These are phyloP conservation scores for Miltochrista miniata DNA, from an alignment of 2,888 invertebrate genomes.

Conservation along the genomic window DNA sequence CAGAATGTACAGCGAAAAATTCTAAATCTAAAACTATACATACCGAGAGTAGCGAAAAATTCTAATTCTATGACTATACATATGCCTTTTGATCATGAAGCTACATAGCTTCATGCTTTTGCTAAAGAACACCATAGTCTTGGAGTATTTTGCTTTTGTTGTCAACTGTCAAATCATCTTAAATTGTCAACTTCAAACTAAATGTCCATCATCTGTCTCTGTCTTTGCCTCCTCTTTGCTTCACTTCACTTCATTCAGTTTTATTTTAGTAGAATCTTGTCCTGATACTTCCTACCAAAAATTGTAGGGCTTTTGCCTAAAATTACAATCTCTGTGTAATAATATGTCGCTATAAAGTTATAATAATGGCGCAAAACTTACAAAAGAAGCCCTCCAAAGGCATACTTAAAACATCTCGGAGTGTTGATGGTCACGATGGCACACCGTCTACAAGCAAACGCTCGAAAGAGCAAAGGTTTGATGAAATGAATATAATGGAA, in stretches of 20 bases:
- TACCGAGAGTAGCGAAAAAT: too few relatives aligned
- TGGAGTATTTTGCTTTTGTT: too few relatives aligned
- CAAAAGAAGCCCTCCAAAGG: constrained; percentile 94
- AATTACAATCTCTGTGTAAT: constrained; percentile 26
- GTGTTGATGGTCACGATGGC: constrained; percentile 89
- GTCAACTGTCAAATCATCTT: too few relatives aligned
- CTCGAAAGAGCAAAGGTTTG: constrained; percentile 91
- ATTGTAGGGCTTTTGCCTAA: constrained; percentile 33
- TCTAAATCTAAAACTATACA: too few relatives aligned
- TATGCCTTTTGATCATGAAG: too few relatives aligned
- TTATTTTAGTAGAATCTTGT: constrained; percentile 25
- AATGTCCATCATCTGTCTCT: background rate
- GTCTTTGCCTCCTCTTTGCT: constrained; percentile 14
- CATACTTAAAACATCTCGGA: constrained; percentile 95
- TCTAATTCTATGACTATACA: too few relatives aligned
- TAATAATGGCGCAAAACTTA: constrained; percentile 89
- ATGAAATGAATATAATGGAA: constrained; percentile 99
- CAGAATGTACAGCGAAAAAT: too few relatives aligned
- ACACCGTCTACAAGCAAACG: constrained; percentile 74
- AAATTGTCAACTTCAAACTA: background rate
- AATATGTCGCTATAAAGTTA: constrained; percentile 51
- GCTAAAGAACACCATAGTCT: too few relatives aligned
- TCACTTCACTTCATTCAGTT: too few relatives aligned
- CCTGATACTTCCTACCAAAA: constrained; percentile 42
- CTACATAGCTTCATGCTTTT: too few relatives aligned